These are phyloP conservation scores for Drosophila fungiperda DNA, from an alignment of 2,888 invertebrate genomes.

Conservation along the genomic window DNA sequence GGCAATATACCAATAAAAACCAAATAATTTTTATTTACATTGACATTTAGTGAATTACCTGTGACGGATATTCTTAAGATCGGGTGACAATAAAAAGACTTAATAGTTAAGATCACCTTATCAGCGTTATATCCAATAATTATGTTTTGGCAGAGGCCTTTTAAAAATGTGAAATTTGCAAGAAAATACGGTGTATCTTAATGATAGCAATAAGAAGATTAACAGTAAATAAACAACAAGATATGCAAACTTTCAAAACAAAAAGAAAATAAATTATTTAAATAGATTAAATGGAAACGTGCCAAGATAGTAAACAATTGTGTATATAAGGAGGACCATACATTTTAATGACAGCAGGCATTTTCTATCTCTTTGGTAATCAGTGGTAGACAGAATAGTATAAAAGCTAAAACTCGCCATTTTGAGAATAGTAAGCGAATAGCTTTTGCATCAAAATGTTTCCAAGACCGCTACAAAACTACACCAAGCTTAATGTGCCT, in stretches of 20 bases:
- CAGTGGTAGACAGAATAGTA: background rate
- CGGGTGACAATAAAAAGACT: background rate
- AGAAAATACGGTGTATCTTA: background rate
- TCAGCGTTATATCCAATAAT: background rate
- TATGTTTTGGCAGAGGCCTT: background rate
- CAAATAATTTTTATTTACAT: background rate
- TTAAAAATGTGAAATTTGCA: background rate
- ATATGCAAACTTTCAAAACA: background rate
- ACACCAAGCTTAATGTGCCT: constrained; percentile 3
- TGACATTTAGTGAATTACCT: background rate
- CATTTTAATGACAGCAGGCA: background rate
- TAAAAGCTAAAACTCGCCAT: constrained; percentile 9
- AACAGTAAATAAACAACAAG: background rate
- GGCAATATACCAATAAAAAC: background rate
- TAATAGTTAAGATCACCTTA: background rate
- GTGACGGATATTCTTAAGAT: background rate
- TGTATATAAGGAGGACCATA: background rate
- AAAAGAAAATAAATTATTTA: background rate
- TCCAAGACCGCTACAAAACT: constrained; percentile 65
- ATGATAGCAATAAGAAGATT: background rate
- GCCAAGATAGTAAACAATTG: background rate
- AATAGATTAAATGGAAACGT: background rate
- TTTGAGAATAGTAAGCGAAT: constrained; percentile 18
- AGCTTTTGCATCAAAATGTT: constrained; percentile 63
- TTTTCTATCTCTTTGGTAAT: background rate